Evolutionary conservation across 1,140 invertebrate genomes (phyloP).

Genomic region (Luehdorfia chinensis): DNA sequence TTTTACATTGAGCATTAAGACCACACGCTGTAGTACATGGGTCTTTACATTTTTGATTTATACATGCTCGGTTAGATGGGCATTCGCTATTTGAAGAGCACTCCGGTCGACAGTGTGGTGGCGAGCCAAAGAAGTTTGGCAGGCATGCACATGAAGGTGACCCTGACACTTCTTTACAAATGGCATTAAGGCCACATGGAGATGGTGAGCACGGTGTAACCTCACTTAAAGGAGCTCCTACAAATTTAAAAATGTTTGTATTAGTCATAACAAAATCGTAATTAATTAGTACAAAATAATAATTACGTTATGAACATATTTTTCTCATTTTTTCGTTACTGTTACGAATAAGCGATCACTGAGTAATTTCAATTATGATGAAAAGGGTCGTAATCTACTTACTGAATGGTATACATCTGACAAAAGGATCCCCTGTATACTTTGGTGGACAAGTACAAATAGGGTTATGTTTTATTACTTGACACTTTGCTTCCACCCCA

Average conservation of each 20-base stretch:
- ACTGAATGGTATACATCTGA: conserved; percentile 78
- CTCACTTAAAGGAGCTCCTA: conserved; percentile 58
- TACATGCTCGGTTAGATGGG: conserved; percentile 82
- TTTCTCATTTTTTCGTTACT: too few relatives aligned
- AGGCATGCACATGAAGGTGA: conserved; percentile 82
- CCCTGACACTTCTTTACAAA: conserved; percentile 80
- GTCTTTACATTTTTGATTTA: conserved; percentile 84
- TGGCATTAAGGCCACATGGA: conserved; percentile 86
- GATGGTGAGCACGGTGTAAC: conserved; percentile 81
- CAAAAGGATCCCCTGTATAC: conserved; percentile 81
- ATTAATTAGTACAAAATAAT: too few relatives aligned
- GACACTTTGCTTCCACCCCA: conserved; percentile 80
- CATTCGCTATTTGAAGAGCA: conserved; percentile 86
- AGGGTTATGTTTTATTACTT: conserved; percentile 81
- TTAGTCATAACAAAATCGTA: too few relatives aligned
- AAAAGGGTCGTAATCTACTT: too few relatives aligned
- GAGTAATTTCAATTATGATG: too few relatives aligned
- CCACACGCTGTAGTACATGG: conserved; percentile 86
- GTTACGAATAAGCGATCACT: too few relatives aligned
- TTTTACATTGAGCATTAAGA: conserved; percentile 81
- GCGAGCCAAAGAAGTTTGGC: conserved; percentile 81
- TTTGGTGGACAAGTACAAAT: conserved; percentile 80
- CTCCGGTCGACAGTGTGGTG: conserved; percentile 85
- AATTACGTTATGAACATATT: too few relatives aligned
- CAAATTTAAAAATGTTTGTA: conserved; percentile 34